Evolutionary conservation across 1,140 invertebrate species (phyloP).

Genomic region (Melanaphis sacchari): DNA sequence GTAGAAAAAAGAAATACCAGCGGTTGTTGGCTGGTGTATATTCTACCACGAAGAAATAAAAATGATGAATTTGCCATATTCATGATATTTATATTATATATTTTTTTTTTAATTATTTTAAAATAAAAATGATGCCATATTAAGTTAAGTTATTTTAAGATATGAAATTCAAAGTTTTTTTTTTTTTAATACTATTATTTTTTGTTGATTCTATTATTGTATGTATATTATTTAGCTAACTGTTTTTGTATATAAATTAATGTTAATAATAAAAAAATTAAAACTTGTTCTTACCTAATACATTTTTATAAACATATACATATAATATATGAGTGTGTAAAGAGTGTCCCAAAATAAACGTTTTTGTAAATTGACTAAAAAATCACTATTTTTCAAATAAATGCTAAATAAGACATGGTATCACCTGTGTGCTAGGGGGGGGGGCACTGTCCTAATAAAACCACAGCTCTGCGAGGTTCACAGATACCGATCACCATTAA

Average conservation of each 20-base stretch:
- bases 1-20: constrained; percentile 55
- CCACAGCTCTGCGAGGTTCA: no score
- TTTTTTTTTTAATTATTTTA: neutral
- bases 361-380: no score
- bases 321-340: neutral
- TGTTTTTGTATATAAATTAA: constrained; percentile 32
- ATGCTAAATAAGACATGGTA: no score
- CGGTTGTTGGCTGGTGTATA: constrained; percentile 28
- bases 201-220: constrained; percentile 30
- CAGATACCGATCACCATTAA: no score
- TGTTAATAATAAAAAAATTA: constrained; percentile 18
- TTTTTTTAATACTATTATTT: neutral
- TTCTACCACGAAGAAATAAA: constrained; percentile 52
- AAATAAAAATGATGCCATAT: constrained; percentile 49
- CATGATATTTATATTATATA: neutral
- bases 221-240: constrained; percentile 27
- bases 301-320: neutral
- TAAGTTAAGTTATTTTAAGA: constrained; percentile 28
- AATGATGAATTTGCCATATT: neutral
- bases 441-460: no score
- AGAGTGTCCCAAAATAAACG: no score
- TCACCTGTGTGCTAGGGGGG: no score
- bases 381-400: no score
- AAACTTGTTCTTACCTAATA: constrained; percentile 24
- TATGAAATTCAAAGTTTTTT: neutral